Percentiles rank a stretch among this genome's conserved stretches.
These are phyloP conservation scores for Epicampocera succincta DNA, from an alignment of 2,888 invertebrate species.

Conservation along the genomic window DNA sequence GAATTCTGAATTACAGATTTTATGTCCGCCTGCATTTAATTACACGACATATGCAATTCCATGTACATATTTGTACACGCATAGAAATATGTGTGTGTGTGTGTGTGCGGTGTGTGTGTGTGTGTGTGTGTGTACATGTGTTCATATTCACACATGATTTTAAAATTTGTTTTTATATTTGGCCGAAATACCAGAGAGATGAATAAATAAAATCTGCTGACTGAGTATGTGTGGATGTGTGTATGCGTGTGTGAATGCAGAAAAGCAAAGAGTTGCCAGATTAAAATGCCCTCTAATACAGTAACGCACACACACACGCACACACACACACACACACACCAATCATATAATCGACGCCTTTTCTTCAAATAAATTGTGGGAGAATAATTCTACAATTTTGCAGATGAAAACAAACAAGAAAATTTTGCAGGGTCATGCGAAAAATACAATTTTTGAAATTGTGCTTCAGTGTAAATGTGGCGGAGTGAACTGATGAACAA, in stretches of 20 bases:
- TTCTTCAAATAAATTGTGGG: not conserved
- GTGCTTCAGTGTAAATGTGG: constrained; percentile 57
- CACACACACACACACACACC: not conserved
- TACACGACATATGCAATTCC: no score
- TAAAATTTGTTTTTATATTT: constrained; percentile 35
- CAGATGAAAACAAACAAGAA: constrained; percentile 42
- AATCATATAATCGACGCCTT: constrained; percentile 27
- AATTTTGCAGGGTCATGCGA: constrained; percentile 51
- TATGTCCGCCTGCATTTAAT: no score
- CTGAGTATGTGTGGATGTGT: not conserved
- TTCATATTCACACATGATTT: not conserved
- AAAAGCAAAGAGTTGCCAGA: no score
- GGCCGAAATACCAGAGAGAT: constrained; percentile 62
- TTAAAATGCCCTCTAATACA: no score
- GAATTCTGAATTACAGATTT: no score
- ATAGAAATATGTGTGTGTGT: no score
- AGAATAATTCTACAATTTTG: constrained; percentile 16
- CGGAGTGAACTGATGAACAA: constrained; percentile 47
- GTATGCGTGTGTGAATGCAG: not conserved
- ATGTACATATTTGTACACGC: no score
- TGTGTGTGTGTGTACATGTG: no score
- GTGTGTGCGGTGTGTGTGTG: no score
- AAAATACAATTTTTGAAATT: constrained; percentile 46
- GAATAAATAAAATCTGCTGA: constrained; percentile 46
- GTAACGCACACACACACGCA: not conserved